These are phyloP conservation scores for Paraescarpia echinospica DNA, from an alignment of 1,140 invertebrate genomes.

Conservation along the genomic window DNA sequence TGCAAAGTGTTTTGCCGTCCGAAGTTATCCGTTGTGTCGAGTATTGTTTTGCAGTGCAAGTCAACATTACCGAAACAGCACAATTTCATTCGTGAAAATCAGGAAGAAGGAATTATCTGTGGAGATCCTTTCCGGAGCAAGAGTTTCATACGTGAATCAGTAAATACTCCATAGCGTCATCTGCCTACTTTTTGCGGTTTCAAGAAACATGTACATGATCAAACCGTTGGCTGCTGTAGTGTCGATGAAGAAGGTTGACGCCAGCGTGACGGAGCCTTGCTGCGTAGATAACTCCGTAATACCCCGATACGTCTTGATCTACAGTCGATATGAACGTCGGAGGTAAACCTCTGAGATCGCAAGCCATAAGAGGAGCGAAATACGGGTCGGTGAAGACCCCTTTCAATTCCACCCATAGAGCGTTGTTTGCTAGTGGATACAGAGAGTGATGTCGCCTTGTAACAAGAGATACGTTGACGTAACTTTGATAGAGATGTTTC, in stretches of 20 bases:
- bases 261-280: constrained; percentile 37
- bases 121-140: background rate
- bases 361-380: constrained; percentile 32
- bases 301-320: constrained; percentile 27
- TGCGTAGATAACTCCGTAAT: constrained; percentile 29
- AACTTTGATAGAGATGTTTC: constrained; percentile 26
- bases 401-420: constrained; percentile 15
- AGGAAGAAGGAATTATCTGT: background rate
- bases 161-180: background rate
- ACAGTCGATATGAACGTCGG: constrained; percentile 18
- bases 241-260: constrained; percentile 35
- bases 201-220: background rate
- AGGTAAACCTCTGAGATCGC: constrained; percentile 22
- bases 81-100: background rate
- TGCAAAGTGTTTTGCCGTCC: too few species aligned
- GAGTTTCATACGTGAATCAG: background rate
- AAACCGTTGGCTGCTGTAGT: background rate
- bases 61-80: background rate
- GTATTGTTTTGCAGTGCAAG: background rate
- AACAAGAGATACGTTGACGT: constrained; percentile 35
- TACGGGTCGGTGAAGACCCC: constrained; percentile 23
- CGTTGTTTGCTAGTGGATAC: background rate
- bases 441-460: constrained; percentile 29
- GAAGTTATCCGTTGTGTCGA: too few species aligned
- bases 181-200: background rate